These are phyloP conservation scores for Tromatobia lineatoria DNA, from an alignment of 2,888 invertebrate genomes.

Conservation along the genomic window DNA sequence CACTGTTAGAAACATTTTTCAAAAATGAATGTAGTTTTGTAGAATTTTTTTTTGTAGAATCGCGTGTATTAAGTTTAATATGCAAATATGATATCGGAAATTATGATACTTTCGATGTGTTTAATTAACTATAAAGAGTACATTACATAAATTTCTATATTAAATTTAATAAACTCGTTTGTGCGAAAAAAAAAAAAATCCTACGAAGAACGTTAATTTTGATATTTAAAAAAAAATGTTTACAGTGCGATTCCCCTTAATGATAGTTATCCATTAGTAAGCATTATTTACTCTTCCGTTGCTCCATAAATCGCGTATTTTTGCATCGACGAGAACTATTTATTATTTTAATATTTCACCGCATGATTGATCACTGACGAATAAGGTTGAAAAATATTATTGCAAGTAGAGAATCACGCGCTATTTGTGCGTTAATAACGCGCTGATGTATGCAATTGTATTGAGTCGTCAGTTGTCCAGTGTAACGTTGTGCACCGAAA, in stretches of 20 bases:
- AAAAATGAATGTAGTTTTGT: too few relatives aligned
- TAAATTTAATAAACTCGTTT: too few relatives aligned
- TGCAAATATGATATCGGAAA: too few relatives aligned
- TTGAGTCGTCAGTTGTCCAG: slow-evolving; percentile 6
- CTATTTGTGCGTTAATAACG: slow-evolving; percentile 1
- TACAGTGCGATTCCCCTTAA: slow-evolving; percentile 52
- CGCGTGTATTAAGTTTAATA: too few relatives aligned
- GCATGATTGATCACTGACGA: slow-evolving; percentile 26
- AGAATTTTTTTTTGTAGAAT: neutral
- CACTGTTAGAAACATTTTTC: slow-evolving; percentile 37
- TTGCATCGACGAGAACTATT: slow-evolving; percentile 73
- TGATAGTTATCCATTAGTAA: slow-evolving; percentile 66
- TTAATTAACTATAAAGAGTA: too few relatives aligned
- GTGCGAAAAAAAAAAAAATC: too few relatives aligned
- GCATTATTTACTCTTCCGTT: slow-evolving; percentile 9
- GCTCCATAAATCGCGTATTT: slow-evolving; percentile 56
- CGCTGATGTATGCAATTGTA: neutral
- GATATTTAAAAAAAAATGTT: too few relatives aligned
- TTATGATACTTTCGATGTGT: too few relatives aligned
- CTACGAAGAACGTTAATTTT: too few relatives aligned
- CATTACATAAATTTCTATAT: too few relatives aligned
- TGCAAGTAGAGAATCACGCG: slow-evolving; percentile 12
- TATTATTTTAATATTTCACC: slow-evolving; percentile 73
- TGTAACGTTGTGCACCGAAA: neutral
- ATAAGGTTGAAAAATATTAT: slow-evolving; percentile 2